phyloP scores from a whole-genome alignment of 2,888 invertebrate species.

The Prosapia bicincta region DNA sequence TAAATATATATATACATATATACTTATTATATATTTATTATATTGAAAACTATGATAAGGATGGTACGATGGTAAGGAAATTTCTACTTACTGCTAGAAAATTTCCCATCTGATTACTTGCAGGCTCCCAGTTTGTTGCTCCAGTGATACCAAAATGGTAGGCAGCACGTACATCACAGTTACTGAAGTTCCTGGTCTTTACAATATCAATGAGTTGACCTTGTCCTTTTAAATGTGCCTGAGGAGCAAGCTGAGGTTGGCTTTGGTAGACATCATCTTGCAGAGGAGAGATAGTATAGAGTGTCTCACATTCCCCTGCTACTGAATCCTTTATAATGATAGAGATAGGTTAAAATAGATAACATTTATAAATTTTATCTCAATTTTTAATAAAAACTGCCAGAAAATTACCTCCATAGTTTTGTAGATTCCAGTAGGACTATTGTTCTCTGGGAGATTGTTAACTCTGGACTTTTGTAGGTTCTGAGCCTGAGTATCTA shows the following conservation, averaged over 20 bases:
- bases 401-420: conserved; percentile 61
- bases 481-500: conserved; percentile 59
- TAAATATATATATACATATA: too few species aligned
- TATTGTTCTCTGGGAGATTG: conserved; percentile 45
- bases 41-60: too few species aligned
- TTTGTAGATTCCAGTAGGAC: conserved; percentile 56
- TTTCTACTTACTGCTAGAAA: conserved; percentile 49
- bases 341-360: too few species aligned
- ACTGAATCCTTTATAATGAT: conserved; percentile 54
- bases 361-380: too few species aligned
- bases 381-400: too few species aligned
- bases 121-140: conserved; percentile 53
- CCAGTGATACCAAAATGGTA: conserved; percentile 63
- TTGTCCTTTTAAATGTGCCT: conserved; percentile 48
- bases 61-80: too few species aligned
- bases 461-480: conserved; percentile 50
- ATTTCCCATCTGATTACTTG: conserved; percentile 50
- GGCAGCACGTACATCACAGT: conserved; percentile 58
- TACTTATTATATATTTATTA: too few species aligned
- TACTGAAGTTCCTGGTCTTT: conserved; percentile 63
- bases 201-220: conserved; percentile 56
- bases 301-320: conserved; percentile 65
- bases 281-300: conserved; percentile 62
- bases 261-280: conserved; percentile 54
- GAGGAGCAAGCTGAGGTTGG: conserved; percentile 53